Percentiles rank a stretch among this genome's conserved stretches.
Conservation (phyloP, 2,888 invertebrate species). For the Allygus modestus region DNA sequence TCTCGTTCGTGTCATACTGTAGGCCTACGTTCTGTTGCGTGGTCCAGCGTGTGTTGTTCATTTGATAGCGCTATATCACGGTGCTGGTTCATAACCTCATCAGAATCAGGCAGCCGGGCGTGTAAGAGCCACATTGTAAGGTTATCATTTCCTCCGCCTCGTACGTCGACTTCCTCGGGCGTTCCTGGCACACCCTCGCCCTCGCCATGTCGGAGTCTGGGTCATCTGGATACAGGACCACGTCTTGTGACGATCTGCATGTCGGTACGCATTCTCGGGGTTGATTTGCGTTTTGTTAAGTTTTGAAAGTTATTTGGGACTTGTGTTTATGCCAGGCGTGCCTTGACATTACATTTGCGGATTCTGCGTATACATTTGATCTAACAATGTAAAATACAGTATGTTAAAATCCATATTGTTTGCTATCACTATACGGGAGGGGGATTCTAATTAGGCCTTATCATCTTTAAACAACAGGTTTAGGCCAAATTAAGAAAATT, state of each 20-base stretch:
- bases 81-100: background rate
- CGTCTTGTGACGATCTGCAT: background rate
- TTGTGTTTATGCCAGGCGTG: too few relatives aligned
- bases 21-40: background rate
- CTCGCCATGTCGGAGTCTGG: conserved; percentile 36
- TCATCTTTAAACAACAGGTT: too few relatives aligned
- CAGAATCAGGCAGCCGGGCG: background rate
- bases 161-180: conserved; percentile 36
- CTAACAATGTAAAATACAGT: too few relatives aligned
- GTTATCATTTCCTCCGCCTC: background rate
- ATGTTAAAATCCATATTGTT: too few relatives aligned
- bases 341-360: background rate
- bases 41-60: background rate
- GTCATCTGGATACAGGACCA: background rate
- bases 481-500: too few relatives aligned
- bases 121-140: background rate
- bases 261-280: background rate
- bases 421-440: too few relatives aligned
- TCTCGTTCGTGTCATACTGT: background rate
- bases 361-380: too few relatives aligned
- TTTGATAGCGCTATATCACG: background rate
- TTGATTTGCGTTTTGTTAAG: too few relatives aligned
- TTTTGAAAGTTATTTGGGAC: too few relatives aligned
- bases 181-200: background rate
- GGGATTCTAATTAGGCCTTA: too few relatives aligned